These are phyloP conservation scores for Steatornis caripensis DNA, from an alignment of 2,113 vertebrate species.

Conservation along the genomic window DNA sequence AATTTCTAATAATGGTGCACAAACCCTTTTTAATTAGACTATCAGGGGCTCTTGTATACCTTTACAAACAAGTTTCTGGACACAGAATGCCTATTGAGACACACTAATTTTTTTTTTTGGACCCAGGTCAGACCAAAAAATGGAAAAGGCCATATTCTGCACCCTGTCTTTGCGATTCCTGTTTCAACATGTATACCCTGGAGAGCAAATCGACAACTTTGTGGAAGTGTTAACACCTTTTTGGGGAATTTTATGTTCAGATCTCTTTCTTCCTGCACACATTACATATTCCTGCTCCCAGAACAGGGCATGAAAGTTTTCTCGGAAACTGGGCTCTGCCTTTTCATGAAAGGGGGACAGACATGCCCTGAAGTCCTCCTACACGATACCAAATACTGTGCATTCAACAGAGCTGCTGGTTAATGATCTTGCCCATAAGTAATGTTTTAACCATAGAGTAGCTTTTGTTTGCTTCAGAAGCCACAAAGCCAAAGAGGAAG, in stretches of 20 bases:
- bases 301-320: not conserved
- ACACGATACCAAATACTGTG: not conserved
- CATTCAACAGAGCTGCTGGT: slow-evolving; percentile 34
- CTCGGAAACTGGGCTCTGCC: not conserved
- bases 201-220: not conserved
- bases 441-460: slow-evolving; percentile 63
- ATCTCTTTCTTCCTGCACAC: not conserved
- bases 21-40: not conserved
- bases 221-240: not conserved
- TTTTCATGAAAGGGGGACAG: not conserved
- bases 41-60: not conserved
- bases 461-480: slow-evolving; percentile 61
- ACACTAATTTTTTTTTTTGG: not conserved
- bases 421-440: slow-evolving; percentile 69
- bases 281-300: not conserved
- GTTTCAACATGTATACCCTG: not conserved
- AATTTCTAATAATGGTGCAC: not conserved
- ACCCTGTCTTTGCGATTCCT: not conserved
- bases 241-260: not conserved
- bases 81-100: not conserved
- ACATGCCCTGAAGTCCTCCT: not conserved
- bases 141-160: not conserved
- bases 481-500: slow-evolving; percentile 80
- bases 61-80: not conserved
- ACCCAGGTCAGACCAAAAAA: not conserved